Conservation (phyloP, 2,888 invertebrate genomes). For the Atrina japonica region DNA sequence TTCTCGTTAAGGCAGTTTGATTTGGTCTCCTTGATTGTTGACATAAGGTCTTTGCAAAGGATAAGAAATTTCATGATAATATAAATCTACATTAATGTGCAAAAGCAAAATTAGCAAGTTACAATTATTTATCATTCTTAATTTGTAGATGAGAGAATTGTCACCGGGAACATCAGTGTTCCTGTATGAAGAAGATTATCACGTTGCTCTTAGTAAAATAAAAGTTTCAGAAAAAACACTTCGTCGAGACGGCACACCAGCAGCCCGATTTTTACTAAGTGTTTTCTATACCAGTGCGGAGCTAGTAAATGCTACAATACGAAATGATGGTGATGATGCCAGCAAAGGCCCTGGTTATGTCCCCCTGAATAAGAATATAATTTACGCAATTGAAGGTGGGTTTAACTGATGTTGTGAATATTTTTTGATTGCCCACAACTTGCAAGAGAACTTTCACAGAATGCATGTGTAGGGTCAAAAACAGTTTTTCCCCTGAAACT, state of each 20-base stretch:
- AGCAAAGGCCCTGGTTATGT: conserved; percentile 7
- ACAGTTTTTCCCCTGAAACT: too few relatives aligned
- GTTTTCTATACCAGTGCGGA: conserved; percentile 19
- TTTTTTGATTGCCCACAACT: too few relatives aligned
- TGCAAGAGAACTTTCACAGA: too few relatives aligned
- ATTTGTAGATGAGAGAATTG: conserved; percentile 17
- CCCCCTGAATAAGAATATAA: conserved; percentile 21
- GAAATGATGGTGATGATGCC: conserved; percentile 12
- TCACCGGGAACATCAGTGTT: conserved; percentile 18
- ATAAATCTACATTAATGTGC: too few relatives aligned
- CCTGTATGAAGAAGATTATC: conserved; percentile 14
- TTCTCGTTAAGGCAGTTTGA: too few relatives aligned
- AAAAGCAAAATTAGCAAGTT: too few relatives aligned
- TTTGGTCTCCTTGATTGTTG: too few relatives aligned
- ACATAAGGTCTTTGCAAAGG: too few relatives aligned
- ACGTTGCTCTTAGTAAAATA: conserved; percentile 14
- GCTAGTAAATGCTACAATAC: conserved; percentile 26
- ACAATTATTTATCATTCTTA: too few relatives aligned
- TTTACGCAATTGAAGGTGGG: conserved; percentile 25
- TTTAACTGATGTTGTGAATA: too few relatives aligned
- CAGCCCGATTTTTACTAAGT: conserved; percentile 20
- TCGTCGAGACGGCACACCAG: conserved; percentile 13
- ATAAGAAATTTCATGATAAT: too few relatives aligned
- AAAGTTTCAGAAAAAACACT: conserved; percentile 18
- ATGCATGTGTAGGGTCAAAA: too few relatives aligned